Conservation (phyloP, 2,888 invertebrate genomes). For the Pandemis corylana region DNA sequence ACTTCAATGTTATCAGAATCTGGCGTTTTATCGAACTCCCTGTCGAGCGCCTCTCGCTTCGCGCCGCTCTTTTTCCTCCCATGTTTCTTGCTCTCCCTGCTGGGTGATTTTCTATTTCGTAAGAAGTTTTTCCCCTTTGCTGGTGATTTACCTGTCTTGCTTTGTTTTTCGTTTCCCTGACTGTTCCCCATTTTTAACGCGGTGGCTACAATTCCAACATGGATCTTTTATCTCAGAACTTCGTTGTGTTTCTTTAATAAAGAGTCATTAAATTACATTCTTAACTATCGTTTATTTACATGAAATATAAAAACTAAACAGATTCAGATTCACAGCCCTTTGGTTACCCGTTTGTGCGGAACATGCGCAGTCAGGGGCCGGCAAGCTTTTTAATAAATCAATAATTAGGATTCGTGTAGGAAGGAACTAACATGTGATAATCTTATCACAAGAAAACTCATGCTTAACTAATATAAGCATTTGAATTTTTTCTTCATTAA, state of each 20-base stretch:
- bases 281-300: slow-evolving; percentile 14
- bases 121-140: slow-evolving; percentile 84
- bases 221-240: neutral
- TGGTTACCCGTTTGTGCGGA: slow-evolving; percentile 40
- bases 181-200: slow-evolving; percentile 80
- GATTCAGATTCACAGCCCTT: slow-evolving; percentile 65
- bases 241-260: slow-evolving; percentile 10
- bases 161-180: slow-evolving; percentile 81
- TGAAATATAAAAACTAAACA: slow-evolving; percentile 42
- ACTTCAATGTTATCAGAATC: slow-evolving; percentile 79
- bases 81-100: slow-evolving; percentile 75
- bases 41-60: slow-evolving; percentile 70
- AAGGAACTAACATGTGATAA: slow-evolving; percentile 7
- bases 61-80: slow-evolving; percentile 72
- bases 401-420: slow-evolving; percentile 32
- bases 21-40: slow-evolving; percentile 77
- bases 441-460: neutral
- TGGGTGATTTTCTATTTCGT: slow-evolving; percentile 76
- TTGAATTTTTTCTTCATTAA: neutral
- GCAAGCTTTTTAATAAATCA: slow-evolving; percentile 31
- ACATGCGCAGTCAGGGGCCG: slow-evolving; percentile 44
- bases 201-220: neutral
- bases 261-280: neutral
- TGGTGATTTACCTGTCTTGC: slow-evolving; percentile 83
- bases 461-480: neutral